These are phyloP conservation scores for Brachystomella parvula DNA, from an alignment of 1,140 invertebrate species.

Conservation along the genomic window DNA sequence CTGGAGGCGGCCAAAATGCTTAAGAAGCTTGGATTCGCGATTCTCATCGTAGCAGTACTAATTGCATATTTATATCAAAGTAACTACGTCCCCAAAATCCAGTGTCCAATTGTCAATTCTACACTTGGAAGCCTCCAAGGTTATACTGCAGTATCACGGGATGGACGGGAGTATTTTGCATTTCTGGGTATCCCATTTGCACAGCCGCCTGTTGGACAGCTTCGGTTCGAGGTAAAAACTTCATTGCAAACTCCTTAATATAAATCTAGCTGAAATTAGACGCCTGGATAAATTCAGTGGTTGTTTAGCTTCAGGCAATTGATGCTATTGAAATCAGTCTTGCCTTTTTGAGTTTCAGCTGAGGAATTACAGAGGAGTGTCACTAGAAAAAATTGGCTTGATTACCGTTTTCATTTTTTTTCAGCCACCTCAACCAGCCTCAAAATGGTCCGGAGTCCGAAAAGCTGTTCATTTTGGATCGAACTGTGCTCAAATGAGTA, in stretches of 20 bases:
- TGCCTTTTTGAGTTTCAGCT: neutral
- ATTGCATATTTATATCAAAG: neutral
- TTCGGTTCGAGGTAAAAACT: constrained; percentile 14
- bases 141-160: neutral
- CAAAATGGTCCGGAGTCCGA: constrained; percentile 15
- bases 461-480: neutral
- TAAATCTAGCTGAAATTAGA: neutral
- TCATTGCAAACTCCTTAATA: too few relatives aligned
- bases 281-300: neutral
- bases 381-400: too few relatives aligned
- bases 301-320: neutral
- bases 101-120: constrained; percentile 3
- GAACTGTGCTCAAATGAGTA: constrained; percentile 17
- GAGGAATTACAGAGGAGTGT: too few relatives aligned
- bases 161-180: constrained; percentile 1
- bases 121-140: constrained; percentile 7
- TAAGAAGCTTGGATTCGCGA: neutral
- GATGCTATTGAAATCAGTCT: neutral
- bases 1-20: too few relatives aligned
- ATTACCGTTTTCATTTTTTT: neutral
- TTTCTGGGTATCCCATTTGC: constrained; percentile 8
- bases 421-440: constrained; percentile 9
- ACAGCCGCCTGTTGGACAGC: neutral
- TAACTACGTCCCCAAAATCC: neutral
- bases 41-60: neutral